Percentiles rank a stretch among this genome's conserved stretches.
Evolutionary conservation across 30 jellyfish, hydroid and myxozoan species (phyloP).

Genomic region (Rhopilema esculentum): DNA sequence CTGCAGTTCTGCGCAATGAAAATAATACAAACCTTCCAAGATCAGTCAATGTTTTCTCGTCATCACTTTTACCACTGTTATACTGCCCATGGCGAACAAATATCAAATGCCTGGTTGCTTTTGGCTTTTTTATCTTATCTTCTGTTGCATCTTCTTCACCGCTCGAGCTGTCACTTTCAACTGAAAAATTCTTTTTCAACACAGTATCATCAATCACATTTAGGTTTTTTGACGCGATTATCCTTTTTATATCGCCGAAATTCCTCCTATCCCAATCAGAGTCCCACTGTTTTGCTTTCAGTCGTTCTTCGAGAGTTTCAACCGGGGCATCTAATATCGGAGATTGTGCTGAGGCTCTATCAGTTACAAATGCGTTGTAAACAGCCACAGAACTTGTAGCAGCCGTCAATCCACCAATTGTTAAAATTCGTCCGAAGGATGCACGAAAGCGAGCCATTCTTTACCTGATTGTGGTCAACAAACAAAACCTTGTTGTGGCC

Average conservation of each 20-base stretch:
- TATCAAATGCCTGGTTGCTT: constrained; percentile 87
- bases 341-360: constrained; percentile 59
- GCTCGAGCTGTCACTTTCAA: neutral
- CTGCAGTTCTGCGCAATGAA: too few species aligned
- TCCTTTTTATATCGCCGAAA: constrained; percentile 7
- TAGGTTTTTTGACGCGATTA: constrained; percentile 2
- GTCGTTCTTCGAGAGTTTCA: constrained; percentile 9
- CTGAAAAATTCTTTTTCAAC: neutral
- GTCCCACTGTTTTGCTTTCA: constrained; percentile 71
- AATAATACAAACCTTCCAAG: constrained; percentile 89
- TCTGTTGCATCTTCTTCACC: neutral
- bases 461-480: neutral
- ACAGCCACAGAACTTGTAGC: constrained; percentile 78
- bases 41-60: constrained; percentile 75
- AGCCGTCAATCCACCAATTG: constrained; percentile 89
- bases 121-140: constrained; percentile 39
- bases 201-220: constrained; percentile 10
- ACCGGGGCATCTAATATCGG: constrained; percentile 45
- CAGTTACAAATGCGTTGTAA: constrained; percentile 53
- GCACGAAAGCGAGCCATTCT: constrained; percentile 77
- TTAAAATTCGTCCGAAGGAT: constrained; percentile 69
- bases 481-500: constrained; percentile 2
- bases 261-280: constrained; percentile 83
- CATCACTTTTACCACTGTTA: constrained; percentile 57
- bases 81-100: constrained; percentile 96